Evolutionary conservation across 2,888 invertebrate genomes (phyloP), one percentile per base, ranked within the genome.

Genomic region (Timema cristinae): DNA sequence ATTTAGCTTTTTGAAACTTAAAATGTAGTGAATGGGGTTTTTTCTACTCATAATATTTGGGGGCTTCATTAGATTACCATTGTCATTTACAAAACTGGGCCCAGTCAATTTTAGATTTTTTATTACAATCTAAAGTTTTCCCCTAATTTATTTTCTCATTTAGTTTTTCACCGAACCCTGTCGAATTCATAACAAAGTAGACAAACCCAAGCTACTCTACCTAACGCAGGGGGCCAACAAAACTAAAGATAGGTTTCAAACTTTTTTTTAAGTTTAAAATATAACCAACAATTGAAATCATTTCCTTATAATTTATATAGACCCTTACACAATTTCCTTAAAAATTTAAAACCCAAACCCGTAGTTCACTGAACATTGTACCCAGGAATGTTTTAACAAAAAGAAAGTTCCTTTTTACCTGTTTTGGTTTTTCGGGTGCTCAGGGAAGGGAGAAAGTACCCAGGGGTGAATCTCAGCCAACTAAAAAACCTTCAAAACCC

Each of bases 401-500:
- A 77, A 85, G 76, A 91, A 85, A 49, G 83, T 83, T 5, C 85
- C 63, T 84, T 84, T 72, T 91, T 90, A 0, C 85, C 85, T 56
- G 88, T 84, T 54, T 88, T 0, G 90, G 86, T 77, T 91, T 88
- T 78, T 92, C 91, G 0, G 97, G 91, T 59, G 89, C 80, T 95
- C 95, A 0, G n/a, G 96, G 95, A 70, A 98, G 83, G 76, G 92
- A 92, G 77, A 91, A 89, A n/a, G 87, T 8, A 97, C 85, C 97
- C 97, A 98, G 0, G 92, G 90, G 78, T 97, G 96, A 80, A 97
- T 91, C 87, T 97, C 94, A 13, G 92, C 92, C 73, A 93, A 73
- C 93, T 93, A 82, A 96, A 95, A 52, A 85, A 5, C 95, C 95
- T 73, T 87, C 87, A 63, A 93, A 81, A 52, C 84, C 86, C 59